Evolutionary conservation across 2,113 vertebrate species (phyloP).

Genomic region (Oostethus manadensis): DNA sequence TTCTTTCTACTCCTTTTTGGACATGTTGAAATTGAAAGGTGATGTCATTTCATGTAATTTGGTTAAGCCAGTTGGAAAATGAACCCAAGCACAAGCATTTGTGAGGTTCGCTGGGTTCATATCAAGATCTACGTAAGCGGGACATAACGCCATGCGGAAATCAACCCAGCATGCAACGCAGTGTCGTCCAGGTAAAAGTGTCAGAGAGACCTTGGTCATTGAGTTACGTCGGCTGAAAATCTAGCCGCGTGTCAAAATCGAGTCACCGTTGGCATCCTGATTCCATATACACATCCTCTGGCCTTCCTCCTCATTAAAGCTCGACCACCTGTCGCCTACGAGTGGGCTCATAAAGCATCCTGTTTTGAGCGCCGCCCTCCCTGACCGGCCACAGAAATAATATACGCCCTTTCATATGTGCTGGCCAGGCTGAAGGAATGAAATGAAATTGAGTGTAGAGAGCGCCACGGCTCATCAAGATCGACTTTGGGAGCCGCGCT

Average conservation of each 20-base stretch:
- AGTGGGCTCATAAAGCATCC: conserved; percentile 26
- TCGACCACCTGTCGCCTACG: conserved; percentile 22
- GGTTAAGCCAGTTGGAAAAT: too few species aligned
- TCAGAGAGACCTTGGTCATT: too few species aligned
- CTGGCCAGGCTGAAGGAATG: conserved; percentile 34
- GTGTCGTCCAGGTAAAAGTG: neutral
- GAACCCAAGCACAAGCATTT: too few species aligned
- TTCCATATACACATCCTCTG: conserved; percentile 8
- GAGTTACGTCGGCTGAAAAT: too few species aligned
- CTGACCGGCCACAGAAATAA: conserved; percentile 15
- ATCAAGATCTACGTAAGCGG: too few species aligned
- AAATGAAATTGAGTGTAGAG: conserved; percentile 43
- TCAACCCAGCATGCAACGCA: neutral
- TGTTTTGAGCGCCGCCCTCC: conserved; percentile 26
- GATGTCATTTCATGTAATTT: too few species aligned
- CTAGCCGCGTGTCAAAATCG: neutral
- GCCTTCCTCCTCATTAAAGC: conserved; percentile 21
- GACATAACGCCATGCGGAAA: too few species aligned
- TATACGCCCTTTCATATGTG: conserved; percentile 41
- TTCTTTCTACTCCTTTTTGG: too few species aligned
- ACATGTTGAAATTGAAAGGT: too few species aligned
- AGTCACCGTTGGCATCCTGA: neutral
- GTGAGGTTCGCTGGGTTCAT: too few species aligned
- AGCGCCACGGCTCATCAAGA: conserved; percentile 40
- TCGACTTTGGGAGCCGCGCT: conserved; percentile 41